Percentiles rank a stretch among this genome's conserved stretches.
phyloP scores from a whole-genome alignment of 2,888 invertebrate species.

The Noctua pronuba region DNA sequence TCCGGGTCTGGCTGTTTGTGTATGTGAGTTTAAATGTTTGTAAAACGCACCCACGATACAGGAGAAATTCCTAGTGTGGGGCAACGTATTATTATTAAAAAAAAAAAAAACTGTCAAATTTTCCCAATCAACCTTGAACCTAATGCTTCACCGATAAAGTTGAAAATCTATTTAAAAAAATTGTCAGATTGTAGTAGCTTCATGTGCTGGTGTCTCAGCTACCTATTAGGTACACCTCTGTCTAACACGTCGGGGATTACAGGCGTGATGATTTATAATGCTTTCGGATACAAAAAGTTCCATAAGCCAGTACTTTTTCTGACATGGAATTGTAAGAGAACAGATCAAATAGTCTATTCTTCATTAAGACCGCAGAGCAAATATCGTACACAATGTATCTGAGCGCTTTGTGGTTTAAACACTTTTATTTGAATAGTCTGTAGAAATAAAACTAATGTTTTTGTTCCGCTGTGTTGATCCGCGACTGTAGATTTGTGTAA shows the following conservation, averaged over 20 bases:
- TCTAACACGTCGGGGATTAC: neutral
- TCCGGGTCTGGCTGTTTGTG: too few species aligned
- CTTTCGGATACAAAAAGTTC: neutral
- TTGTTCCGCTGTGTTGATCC: constrained; percentile 34
- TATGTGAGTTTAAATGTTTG: too few species aligned
- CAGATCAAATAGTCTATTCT: neutral
- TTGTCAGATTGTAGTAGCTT: too few species aligned
- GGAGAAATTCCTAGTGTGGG: too few species aligned
- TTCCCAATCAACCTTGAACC: too few species aligned
- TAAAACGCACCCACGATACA: too few species aligned
- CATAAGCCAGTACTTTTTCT: neutral
- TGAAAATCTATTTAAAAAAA: too few species aligned
- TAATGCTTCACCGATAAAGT: too few species aligned
- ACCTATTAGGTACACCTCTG: too few species aligned
- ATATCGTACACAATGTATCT: constrained; percentile 11
- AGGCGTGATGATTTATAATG: neutral
- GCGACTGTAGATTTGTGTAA: constrained; percentile 15
- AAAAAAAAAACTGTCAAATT: too few species aligned
- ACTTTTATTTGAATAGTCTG: constrained; percentile 11
- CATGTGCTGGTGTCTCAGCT: too few species aligned
- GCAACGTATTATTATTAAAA: too few species aligned
- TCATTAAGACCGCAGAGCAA: constrained; percentile 21
- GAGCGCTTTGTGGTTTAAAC: constrained; percentile 28
- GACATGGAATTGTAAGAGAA: neutral
- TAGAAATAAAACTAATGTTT: constrained; percentile 38